These are phyloP conservation scores for Antheraea pernyi DNA, from an alignment of 1,140 invertebrate species.

Conservation along the genomic window DNA sequence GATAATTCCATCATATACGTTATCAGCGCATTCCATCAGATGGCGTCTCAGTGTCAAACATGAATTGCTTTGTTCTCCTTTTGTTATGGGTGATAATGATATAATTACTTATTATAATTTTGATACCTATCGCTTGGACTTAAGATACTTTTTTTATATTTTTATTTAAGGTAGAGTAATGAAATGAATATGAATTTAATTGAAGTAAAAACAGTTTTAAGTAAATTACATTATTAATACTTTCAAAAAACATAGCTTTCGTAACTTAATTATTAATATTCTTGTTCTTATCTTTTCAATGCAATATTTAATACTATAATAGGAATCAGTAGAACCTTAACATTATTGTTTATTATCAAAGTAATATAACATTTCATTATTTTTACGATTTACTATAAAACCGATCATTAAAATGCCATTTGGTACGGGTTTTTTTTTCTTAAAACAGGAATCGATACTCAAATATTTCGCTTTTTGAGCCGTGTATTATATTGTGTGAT, in stretches of 20 bases:
- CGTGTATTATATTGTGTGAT: constrained; percentile 25
- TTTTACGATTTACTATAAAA: constrained; percentile 9
- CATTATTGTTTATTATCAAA: not conserved
- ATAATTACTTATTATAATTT: constrained; percentile 2
- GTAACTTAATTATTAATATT: no score
- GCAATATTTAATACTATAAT: no score
- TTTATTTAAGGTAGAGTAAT: no score
- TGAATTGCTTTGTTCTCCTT: constrained; percentile 7
- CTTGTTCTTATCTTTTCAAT: no score
- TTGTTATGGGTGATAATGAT: not conserved
- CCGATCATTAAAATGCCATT: constrained; percentile 12
- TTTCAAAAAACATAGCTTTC: no score
- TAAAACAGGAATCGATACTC: constrained; percentile 22
- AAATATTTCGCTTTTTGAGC: constrained; percentile 22
- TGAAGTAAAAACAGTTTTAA: no score
- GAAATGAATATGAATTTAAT: no score
- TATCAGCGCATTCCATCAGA: constrained; percentile 7
- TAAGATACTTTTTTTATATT: not conserved
- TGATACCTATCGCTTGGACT: not conserved
- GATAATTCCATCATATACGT: not conserved
- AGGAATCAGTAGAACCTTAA: not conserved
- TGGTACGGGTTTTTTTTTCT: constrained; percentile 8
- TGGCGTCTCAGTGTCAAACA: constrained; percentile 13
- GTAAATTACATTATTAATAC: no score
- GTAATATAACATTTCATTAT: not conserved